Conservation (phyloP, 2,113 vertebrate genomes). For the Genyomyrus donnyi region DNA sequence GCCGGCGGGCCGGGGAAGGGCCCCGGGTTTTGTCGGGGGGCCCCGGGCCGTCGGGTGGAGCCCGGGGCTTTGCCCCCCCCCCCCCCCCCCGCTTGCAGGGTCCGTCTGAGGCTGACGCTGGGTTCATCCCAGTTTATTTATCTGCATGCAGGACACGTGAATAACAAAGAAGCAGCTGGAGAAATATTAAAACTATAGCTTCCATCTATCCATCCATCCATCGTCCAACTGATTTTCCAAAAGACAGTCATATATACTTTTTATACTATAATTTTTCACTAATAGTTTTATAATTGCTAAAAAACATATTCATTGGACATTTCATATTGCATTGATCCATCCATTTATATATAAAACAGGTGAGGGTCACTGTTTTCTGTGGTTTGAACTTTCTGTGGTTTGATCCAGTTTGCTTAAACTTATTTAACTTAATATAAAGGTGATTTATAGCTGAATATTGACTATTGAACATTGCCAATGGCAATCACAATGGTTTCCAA, state of each 20-base stretch:
- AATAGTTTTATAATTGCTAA: background rate
- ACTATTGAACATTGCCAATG: background rate
- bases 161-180: background rate
- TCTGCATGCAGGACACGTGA: background rate
- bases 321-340: background rate
- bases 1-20: too few species aligned
- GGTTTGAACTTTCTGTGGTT: background rate
- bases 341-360: background rate
- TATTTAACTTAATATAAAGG: background rate
- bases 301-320: background rate
- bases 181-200: background rate
- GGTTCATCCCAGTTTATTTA: background rate
- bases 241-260: background rate
- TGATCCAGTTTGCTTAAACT: background rate
- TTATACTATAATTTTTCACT: background rate
- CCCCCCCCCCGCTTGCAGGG: too few species aligned
- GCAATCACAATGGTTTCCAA: background rate
- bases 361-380: background rate
- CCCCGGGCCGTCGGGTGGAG: too few species aligned
- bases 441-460: background rate
- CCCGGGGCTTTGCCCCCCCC: too few species aligned
- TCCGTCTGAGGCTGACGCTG: background rate
- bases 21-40: too few species aligned
- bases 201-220: background rate
- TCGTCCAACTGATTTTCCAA: background rate